phyloP scores from a whole-genome alignment of 2,888 invertebrate species.

The Invenusta paracnida region DNA sequence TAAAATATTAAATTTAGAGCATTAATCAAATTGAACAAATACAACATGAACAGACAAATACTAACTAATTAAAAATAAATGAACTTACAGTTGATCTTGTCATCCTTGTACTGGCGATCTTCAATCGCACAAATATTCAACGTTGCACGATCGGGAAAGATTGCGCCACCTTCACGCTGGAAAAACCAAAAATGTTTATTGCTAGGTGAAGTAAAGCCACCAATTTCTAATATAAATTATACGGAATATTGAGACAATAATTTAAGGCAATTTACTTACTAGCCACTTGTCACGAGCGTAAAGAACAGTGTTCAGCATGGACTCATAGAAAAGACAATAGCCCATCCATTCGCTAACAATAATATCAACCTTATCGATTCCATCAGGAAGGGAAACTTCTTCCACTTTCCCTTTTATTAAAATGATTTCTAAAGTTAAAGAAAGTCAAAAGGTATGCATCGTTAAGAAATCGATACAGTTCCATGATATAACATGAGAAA shows the following conservation, averaged over 20 bases:
- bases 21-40: no score
- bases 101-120: conserved; percentile 98
- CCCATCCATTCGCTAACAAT: conserved; percentile 78
- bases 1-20: no score
- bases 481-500: background rate
- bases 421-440: background rate
- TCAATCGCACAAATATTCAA: conserved; percentile 77
- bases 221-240: no score
- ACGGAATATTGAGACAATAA: no score
- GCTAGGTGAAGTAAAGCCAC: no score
- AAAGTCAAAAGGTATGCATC: background rate
- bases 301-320: conserved; percentile 98
- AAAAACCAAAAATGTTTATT: conserved; percentile 42
- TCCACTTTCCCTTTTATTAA: conserved; percentile 70
- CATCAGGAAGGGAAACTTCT: conserved; percentile 84
- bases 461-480: background rate
- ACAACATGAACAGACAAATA: no score
- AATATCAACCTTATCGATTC: conserved; percentile 84
- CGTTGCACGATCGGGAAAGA: conserved; percentile 86
- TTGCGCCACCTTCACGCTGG: conserved; percentile 75
- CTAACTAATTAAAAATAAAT: no score
- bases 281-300: conserved; percentile 97
- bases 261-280: conserved; percentile 51
- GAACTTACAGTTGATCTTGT: conserved; percentile 88
- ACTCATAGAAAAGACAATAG: conserved; percentile 90